These are phyloP conservation scores for Molossus alvarezi DNA, from an alignment of 2,797 vertebrate genomes.

Conservation along the genomic window DNA sequence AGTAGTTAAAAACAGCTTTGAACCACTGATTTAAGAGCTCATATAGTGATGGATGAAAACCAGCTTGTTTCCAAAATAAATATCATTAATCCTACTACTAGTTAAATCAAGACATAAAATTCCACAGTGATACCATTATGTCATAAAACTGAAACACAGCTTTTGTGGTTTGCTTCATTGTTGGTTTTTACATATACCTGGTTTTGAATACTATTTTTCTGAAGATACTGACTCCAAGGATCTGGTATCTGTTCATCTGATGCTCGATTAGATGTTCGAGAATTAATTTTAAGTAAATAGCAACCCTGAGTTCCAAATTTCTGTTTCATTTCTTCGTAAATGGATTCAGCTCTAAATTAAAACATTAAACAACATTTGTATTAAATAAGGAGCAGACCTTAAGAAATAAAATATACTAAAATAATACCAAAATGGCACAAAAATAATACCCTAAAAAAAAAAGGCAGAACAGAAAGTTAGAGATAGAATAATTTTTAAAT, in stretches of 20 bases:
- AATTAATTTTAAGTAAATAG: constrained; percentile 98
- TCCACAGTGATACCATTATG: constrained; percentile 16
- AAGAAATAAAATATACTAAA: constrained; percentile 59
- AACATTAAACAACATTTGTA: constrained; percentile 13
- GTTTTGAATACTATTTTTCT: constrained; percentile 94
- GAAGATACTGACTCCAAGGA: constrained; percentile 99
- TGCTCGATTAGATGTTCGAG: constrained; percentile 92
- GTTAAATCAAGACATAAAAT: constrained; percentile 58
- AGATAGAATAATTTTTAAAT: neutral
- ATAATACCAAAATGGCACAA: constrained; percentile 7
- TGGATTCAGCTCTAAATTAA: constrained; percentile 94
- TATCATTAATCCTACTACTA: constrained; percentile 15
- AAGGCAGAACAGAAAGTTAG: constrained; percentile 47
- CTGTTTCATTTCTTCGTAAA: constrained; percentile 99
- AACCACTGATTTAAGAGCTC: constrained; percentile 58
- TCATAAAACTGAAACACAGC: constrained; percentile 65
- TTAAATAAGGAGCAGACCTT: constrained; percentile 47
- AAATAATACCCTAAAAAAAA: neutral
- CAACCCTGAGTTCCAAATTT: constrained; percentile 97
- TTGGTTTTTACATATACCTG: constrained; percentile 91
- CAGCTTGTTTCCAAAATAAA: constrained; percentile 42
- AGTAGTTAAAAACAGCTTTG: constrained; percentile 66
- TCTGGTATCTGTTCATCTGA: constrained; percentile 98
- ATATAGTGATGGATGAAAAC: constrained; percentile 1
- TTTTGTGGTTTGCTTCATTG: constrained; percentile 73